Evolutionary conservation across 2,797 vertebrate species (phyloP), one percentile per base, ranked within the genome.

Genomic region (Chiroxiphia lanceolata): DNA sequence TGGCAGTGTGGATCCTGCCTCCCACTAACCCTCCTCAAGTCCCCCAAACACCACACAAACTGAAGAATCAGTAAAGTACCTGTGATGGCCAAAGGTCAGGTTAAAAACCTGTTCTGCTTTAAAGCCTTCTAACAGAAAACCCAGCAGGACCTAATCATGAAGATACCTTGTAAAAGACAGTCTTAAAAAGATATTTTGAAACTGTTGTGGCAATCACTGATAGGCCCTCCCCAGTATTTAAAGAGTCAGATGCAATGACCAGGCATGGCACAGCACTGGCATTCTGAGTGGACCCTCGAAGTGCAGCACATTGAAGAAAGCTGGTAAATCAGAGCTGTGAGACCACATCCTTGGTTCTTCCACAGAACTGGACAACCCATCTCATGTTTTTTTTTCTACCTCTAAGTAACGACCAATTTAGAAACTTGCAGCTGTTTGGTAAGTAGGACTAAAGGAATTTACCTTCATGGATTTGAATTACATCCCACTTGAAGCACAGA

Each of bases 231-330:
- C 42, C 9, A 14, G 3, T 3, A 87, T 15, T 68, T 31, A 36
- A 50, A 86, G 34, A 31, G 6, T 3, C 17, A 42, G 36, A 1
- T 57, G 83, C 5, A 67, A 44, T 11, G 50, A 59, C 17, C 38
- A 76, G 47, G n/a, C 26, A 33, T 26, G 3, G 0, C 36, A 33
- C 0, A 8, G 38, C 68, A 79, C 19, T 9, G 31, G 22, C 25
- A 19, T 1, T 33, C 54, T 6, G 10, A 1, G 2, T 1, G 3
- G 2, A 53, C 10, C 57, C 26, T 36, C 19, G 59, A 87, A 65
- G 60, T 31, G 31, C n/a, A 92, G 38, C n/a, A 3, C 23, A 2
- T 4, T 4, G 64, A 48, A 33, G 23, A n/a, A 65, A 84, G 19
- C 17, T 71, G 33, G 61, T 34, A 42, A 70, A 94, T 57, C 81